These are phyloP conservation scores for Coilia nasus DNA, from an alignment of 2,797 vertebrate genomes.

Conservation along the genomic window DNA sequence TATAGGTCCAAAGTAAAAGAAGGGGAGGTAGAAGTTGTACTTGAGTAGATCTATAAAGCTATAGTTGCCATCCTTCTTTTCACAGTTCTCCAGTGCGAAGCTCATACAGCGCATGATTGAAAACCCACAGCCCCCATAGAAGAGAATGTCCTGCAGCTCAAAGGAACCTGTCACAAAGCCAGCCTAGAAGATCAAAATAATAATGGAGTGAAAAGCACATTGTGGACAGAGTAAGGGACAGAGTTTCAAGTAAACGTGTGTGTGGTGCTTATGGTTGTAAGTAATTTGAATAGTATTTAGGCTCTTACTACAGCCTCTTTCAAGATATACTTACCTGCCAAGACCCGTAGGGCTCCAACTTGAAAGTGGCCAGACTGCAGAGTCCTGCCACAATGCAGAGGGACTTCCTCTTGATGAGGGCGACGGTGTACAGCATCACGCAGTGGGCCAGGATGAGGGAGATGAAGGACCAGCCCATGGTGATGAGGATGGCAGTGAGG, in stretches of 20 bases:
- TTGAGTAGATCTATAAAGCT: conserved; percentile 88
- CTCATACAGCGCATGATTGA: conserved; percentile 95
- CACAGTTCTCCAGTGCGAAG: conserved; percentile 90
- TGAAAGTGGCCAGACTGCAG: conserved; percentile 89
- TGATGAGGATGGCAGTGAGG: conserved; percentile 80
- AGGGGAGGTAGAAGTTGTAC: conserved; percentile 99
- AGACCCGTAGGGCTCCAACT: conserved; percentile 89
- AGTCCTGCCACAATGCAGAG: conserved; percentile 86
- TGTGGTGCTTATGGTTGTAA: not conserved
- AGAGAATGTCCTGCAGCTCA: conserved; percentile 92
- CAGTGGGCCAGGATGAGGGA: conserved; percentile 90
- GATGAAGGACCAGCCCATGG: conserved; percentile 90
- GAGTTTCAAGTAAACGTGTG: not conserved
- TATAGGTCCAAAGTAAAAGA: conserved; percentile 97
- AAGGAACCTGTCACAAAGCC: conserved; percentile 87
- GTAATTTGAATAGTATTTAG: not conserved
- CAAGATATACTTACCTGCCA: conserved; percentile 84
- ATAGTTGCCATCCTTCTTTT: conserved; percentile 85
- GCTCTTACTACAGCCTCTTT: not conserved
- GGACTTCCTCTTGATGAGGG: conserved; percentile 86
- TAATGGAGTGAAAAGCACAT: not conserved
- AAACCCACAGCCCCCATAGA: conserved; percentile 91
- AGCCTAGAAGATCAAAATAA: conserved; percentile 68
- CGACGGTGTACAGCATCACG: conserved; percentile 84
- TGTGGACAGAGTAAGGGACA: not conserved